Conservation (phyloP, 2,888 invertebrate genomes). For the Agrotis puta region DNA sequence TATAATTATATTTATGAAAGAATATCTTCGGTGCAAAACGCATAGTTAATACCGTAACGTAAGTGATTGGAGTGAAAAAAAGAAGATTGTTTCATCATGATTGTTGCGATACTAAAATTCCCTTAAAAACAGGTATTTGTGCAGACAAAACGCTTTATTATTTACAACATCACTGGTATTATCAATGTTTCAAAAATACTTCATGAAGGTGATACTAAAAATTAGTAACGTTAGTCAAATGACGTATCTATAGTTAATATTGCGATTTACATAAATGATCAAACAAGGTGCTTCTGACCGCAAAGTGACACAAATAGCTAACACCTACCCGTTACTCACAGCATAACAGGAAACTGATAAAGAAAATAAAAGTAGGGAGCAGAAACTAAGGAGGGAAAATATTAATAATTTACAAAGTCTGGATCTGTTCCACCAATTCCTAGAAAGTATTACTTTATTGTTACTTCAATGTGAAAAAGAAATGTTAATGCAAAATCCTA, state of each 20-base stretch:
- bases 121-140: conserved; percentile 40
- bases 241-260: neutral
- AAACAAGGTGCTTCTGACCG: conserved; percentile 16
- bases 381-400: neutral
- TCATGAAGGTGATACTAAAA: neutral
- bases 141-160: conserved; percentile 51
- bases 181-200: conserved; percentile 35
- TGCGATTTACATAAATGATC: conserved; percentile 14
- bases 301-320: conserved; percentile 21
- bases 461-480: too few relatives aligned
- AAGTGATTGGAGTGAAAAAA: neutral
- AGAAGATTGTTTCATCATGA: neutral
- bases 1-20: too few relatives aligned
- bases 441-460: too few relatives aligned
- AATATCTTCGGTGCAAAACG: too few relatives aligned
- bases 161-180: conserved; percentile 71
- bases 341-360: conserved; percentile 1
- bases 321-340: neutral
- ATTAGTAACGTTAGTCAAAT: neutral
- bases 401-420: too few relatives aligned
- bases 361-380: neutral
- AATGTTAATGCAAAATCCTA: too few relatives aligned
- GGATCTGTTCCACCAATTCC: too few relatives aligned
- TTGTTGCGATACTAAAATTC: neutral
- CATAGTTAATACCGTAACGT: too few relatives aligned